These are phyloP conservation scores for Thaleichthys pacificus DNA, from an alignment of 2,797 vertebrate species.

Conservation along the genomic window DNA sequence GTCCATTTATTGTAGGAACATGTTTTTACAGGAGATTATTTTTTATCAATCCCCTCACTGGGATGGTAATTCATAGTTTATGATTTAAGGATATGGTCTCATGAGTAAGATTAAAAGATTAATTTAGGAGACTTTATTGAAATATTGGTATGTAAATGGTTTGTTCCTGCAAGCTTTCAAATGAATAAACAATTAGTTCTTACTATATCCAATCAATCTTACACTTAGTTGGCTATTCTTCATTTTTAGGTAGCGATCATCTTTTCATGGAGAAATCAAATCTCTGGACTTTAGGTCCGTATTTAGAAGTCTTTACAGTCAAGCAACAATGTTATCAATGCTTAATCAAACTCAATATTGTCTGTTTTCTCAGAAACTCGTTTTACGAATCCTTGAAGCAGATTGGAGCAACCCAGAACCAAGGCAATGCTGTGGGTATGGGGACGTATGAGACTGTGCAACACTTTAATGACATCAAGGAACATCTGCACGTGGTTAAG, in stretches of 20 bases:
- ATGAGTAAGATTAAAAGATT: constrained; percentile 74
- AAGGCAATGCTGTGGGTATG: constrained; percentile 69
- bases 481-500: constrained; percentile 91
- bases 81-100: constrained; percentile 59
- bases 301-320: neutral
- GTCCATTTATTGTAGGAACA: constrained; percentile 72
- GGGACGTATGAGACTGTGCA: constrained; percentile 87
- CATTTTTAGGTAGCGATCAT: too few relatives aligned
- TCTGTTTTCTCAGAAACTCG: constrained; percentile 74
- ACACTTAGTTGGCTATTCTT: too few relatives aligned
- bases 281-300: too few relatives aligned
- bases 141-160: constrained; percentile 56
- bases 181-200: neutral
- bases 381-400: constrained; percentile 81
- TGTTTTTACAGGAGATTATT: constrained; percentile 75
- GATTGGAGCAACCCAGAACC: constrained; percentile 76
- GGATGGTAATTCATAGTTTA: constrained; percentile 65
- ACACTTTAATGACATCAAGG: constrained; percentile 97
- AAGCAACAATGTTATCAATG: neutral
- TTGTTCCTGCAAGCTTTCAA: constrained; percentile 25
- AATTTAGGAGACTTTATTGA: constrained; percentile 59
- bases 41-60: constrained; percentile 72
- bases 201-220: too few relatives aligned
- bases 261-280: too few relatives aligned
- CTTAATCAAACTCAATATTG: neutral